These are phyloP conservation scores for Esox masquinongy DNA, from an alignment of 2,797 vertebrate genomes.

Conservation along the genomic window DNA sequence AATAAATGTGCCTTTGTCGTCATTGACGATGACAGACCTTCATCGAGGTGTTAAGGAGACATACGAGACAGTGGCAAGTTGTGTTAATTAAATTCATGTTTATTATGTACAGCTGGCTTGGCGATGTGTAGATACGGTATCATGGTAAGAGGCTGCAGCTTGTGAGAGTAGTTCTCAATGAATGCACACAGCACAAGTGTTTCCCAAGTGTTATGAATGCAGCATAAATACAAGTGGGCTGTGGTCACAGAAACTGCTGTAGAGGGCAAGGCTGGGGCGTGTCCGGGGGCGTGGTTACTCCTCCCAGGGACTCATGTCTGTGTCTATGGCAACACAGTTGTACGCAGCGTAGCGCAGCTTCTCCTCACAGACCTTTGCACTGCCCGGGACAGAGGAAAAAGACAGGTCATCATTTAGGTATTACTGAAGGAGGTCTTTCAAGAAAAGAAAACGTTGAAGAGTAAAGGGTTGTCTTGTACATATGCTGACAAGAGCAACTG, in stretches of 20 bases:
- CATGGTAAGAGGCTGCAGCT: not conserved
- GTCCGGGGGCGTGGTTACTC: constrained; percentile 77
- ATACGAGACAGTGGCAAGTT: no score
- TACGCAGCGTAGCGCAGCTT: constrained; percentile 97
- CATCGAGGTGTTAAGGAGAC: no score
- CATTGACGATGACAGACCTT: no score
- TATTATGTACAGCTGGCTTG: no score
- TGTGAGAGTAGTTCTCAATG: constrained; percentile 5
- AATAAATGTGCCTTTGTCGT: no score
- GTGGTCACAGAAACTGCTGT: constrained; percentile 35
- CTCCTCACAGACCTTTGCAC: constrained; percentile 95
- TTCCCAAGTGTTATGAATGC: not conserved
- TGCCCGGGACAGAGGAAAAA: constrained; percentile 49
- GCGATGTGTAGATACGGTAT: not conserved
- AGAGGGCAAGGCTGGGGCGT: not conserved
- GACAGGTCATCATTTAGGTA: not conserved
- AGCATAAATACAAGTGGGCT: constrained; percentile 7
- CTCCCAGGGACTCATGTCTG: constrained; percentile 97
- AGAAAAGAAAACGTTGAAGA: not conserved
- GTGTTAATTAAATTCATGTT: no score
- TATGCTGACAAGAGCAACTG: no score
- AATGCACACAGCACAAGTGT: not conserved
- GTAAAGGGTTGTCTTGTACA: no score
- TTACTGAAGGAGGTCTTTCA: not conserved
- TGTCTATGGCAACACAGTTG: constrained; percentile 98